phyloP scores from a whole-genome alignment of 2,113 vertebrate species.

The Naja naja region DNA sequence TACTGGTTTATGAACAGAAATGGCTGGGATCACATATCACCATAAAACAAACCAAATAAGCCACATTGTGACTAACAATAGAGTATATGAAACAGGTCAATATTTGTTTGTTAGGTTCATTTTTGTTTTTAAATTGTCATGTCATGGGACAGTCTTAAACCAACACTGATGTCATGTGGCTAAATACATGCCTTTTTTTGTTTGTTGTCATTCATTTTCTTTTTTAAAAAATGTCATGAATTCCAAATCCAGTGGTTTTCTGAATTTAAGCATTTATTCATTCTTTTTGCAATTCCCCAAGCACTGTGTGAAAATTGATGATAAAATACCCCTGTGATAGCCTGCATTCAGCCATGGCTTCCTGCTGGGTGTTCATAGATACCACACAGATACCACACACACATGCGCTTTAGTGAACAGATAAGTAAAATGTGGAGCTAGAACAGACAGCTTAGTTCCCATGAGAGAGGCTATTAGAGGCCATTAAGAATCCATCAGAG shows the following conservation, averaged over 20 bases:
- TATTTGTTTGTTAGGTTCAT: neutral
- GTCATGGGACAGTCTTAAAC: neutral
- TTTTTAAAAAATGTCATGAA: neutral
- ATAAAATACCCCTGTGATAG: neutral
- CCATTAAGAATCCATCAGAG: neutral
- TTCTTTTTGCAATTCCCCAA: neutral
- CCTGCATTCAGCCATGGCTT: neutral
- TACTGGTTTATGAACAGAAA: neutral
- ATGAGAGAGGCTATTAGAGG: neutral
- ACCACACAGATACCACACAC: neutral
- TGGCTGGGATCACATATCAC: neutral
- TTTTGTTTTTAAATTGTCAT: neutral
- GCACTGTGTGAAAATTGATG: neutral
- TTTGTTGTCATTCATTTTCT: neutral
- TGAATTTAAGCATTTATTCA: neutral
- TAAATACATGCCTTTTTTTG: neutral
- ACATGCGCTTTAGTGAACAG: neutral
- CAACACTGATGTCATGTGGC: neutral
- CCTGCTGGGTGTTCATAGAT: neutral
- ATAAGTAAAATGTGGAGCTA: neutral
- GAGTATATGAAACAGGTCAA: neutral
- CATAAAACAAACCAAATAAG: neutral
- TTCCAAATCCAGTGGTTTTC: neutral
- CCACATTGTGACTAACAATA: neutral
- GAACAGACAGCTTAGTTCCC: neutral